Percentiles rank a stretch among this genome's conserved stretches.
Conservation (phyloP, 2,888 invertebrate species). For the Caenorhabditis uteleia region DNA sequence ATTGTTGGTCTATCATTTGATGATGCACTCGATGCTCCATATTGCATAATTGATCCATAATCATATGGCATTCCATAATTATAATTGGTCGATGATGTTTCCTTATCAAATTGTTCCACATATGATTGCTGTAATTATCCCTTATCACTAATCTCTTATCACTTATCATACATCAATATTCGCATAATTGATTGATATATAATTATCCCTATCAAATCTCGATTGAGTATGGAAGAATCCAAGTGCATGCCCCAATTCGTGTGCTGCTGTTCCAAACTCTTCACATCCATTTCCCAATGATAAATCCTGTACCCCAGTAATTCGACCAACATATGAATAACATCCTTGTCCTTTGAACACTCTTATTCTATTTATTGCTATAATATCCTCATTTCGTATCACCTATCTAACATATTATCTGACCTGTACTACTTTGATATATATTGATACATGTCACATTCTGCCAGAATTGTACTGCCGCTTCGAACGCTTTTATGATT, state of each 20-base stretch:
- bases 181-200: conserved; percentile 29
- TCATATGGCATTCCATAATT: conserved; percentile 64
- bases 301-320: conserved; percentile 59
- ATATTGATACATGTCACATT: conserved; percentile 62
- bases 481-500: conserved; percentile 37
- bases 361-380: conserved; percentile 25
- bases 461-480: conserved; percentile 59
- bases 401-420: not conserved
- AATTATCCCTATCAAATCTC: conserved; percentile 34
- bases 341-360: conserved; percentile 50
- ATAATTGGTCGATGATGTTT: conserved; percentile 55
- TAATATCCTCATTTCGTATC: not conserved
- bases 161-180: conserved; percentile 35
- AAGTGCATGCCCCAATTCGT: conserved; percentile 62
- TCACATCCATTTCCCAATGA: conserved; percentile 56
- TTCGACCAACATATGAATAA: conserved; percentile 61
- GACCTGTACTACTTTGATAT: conserved; percentile 47
- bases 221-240: conserved; percentile 62
- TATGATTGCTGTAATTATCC: conserved; percentile 34
- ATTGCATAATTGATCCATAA: conserved; percentile 63
- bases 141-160: not conserved
- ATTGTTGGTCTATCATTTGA: conserved; percentile 48
- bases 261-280: conserved; percentile 47
- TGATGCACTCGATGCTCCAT: conserved; percentile 51
- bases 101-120: conserved; percentile 61